Evolutionary conservation across 2,797 vertebrate species (phyloP).

Genomic region (Carduelis carduelis): DNA sequence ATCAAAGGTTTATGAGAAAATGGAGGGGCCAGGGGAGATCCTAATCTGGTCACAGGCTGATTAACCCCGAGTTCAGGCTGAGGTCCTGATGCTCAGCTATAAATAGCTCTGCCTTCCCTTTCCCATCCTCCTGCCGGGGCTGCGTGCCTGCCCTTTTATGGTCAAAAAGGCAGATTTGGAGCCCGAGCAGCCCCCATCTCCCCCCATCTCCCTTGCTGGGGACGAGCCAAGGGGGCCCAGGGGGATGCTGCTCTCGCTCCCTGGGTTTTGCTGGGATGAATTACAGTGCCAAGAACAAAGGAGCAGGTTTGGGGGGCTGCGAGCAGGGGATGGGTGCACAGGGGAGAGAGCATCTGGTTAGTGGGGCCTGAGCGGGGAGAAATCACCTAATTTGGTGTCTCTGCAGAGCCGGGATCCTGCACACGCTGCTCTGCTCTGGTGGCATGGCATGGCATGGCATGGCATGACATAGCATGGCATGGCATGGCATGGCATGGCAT

Average conservation of each 20-base stretch:
- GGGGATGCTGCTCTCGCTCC: constrained; percentile 40
- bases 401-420: not conserved
- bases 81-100: constrained; percentile 74
- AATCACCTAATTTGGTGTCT: not conserved
- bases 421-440: not conserved
- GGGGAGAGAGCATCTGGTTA: not conserved
- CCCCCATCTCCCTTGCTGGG: constrained; percentile 76
- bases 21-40: constrained; percentile 57
- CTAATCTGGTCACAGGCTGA: constrained; percentile 62
- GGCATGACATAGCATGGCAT: not conserved
- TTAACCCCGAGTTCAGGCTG: constrained; percentile 70
- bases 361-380: not conserved
- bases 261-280: constrained; percentile 45
- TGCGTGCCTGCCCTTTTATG: constrained; percentile 88
- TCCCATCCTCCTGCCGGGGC: constrained; percentile 70
- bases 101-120: constrained; percentile 79
- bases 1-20: constrained; percentile 70
- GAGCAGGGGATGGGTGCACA: not conserved
- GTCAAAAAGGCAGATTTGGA: constrained; percentile 79
- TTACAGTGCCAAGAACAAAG: constrained; percentile 42
- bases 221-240: constrained; percentile 66
- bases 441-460: not conserved
- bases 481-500: not conserved
- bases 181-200: constrained; percentile 72
- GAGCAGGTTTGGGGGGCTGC: constrained; percentile 28